Evolutionary conservation across 1,140 invertebrate genomes (phyloP).

Genomic region (Achatina immaculata): DNA sequence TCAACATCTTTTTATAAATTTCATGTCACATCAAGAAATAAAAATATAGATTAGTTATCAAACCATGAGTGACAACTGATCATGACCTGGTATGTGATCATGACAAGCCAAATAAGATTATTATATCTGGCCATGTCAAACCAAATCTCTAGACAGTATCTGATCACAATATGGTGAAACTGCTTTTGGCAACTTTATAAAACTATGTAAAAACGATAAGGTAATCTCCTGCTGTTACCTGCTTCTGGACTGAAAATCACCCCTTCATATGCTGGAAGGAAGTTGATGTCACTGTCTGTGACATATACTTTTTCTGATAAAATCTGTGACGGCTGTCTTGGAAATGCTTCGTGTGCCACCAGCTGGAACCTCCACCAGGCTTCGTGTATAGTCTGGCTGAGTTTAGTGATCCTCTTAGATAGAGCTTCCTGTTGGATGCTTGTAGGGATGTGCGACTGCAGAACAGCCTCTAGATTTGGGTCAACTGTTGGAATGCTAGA

Average conservation of each 20-base stretch:
- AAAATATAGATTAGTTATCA: too few relatives aligned
- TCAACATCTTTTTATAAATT: too few relatives aligned
- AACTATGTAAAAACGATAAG: too few relatives aligned
- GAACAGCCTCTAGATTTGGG: conserved; percentile 48
- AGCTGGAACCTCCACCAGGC: conserved; percentile 69
- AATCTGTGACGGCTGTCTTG: conserved; percentile 56
- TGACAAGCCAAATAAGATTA: too few relatives aligned
- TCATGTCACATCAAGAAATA: too few relatives aligned
- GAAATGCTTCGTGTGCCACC: conserved; percentile 62
- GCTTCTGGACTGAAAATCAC: conserved; percentile 13
- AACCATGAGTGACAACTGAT: too few relatives aligned
- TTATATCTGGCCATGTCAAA: too few relatives aligned
- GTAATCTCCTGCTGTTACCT: not conserved
- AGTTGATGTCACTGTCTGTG: conserved; percentile 40
- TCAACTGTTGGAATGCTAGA: not conserved
- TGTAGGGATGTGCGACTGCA: conserved; percentile 51
- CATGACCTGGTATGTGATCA: too few relatives aligned
- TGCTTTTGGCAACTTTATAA: too few relatives aligned
- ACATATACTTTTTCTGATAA: conserved; percentile 50
- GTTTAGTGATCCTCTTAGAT: conserved; percentile 52
- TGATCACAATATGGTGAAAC: too few relatives aligned
- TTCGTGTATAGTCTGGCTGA: conserved; percentile 66
- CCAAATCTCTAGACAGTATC: too few relatives aligned
- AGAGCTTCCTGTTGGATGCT: conserved; percentile 53
- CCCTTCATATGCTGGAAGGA: conserved; percentile 11